Conservation (phyloP, 2,797 vertebrate genomes). For the Phoeniculus purpureus region DNA sequence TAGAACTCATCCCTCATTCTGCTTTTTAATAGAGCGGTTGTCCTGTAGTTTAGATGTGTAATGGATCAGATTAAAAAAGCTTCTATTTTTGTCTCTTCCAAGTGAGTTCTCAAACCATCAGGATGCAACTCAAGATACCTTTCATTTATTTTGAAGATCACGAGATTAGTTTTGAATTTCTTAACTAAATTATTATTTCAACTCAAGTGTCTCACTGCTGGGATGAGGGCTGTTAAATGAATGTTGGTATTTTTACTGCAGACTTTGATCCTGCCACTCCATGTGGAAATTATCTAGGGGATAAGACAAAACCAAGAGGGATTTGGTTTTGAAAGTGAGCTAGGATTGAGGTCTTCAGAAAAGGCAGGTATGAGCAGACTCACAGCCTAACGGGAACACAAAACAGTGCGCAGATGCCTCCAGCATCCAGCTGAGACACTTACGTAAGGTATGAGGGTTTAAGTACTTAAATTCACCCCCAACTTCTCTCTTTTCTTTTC, state of each 20-base stretch:
- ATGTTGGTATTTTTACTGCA: neutral
- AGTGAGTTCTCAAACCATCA: neutral
- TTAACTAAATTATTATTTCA: neutral
- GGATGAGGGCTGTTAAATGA: neutral
- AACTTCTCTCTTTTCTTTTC: neutral
- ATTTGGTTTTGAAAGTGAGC: neutral
- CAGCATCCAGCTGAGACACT: rapidly evolving
- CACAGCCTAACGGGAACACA: neutral
- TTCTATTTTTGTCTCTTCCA: neutral
- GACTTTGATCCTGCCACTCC: neutral
- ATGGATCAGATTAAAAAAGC: neutral
- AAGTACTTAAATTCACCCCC: neutral
- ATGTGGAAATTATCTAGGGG: neutral
- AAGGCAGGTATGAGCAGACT: neutral
- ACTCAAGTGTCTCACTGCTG: neutral
- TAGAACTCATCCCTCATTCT: neutral
- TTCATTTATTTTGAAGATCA: neutral
- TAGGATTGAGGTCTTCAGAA: neutral
- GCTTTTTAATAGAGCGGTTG: neutral
- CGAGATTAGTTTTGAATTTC: neutral
- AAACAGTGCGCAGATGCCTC: neutral
- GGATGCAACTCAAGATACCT: neutral
- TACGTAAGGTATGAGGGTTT: neutral
- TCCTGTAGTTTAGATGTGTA: neutral
- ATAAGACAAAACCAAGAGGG: neutral